These are phyloP conservation scores for Dryocosmus kuriphilus DNA, from an alignment of 2,888 invertebrate species.

Conservation along the genomic window DNA sequence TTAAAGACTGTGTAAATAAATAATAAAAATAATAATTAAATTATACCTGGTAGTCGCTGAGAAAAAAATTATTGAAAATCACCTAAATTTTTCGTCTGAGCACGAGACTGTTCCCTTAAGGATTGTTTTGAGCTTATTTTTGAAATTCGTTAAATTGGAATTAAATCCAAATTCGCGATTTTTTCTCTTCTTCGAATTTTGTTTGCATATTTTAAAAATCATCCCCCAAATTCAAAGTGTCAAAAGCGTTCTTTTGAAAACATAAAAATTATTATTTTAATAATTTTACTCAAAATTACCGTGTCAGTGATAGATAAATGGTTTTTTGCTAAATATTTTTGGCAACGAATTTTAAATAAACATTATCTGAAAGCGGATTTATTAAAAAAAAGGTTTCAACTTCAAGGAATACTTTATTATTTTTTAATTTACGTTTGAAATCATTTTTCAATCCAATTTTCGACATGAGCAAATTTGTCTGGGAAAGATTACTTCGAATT, in stretches of 20 bases:
- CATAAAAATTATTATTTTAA: neutral
- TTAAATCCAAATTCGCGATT: too few species aligned
- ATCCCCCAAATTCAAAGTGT: too few species aligned
- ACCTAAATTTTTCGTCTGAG: too few species aligned
- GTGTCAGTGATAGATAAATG: neutral
- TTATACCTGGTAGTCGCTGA: too few species aligned
- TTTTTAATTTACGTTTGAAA: neutral
- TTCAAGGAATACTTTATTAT: neutral
- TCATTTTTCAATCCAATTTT: neutral
- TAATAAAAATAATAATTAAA: too few species aligned
- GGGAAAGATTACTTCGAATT: neutral
- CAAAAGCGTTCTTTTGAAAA: neutral
- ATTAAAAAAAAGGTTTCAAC: neutral
- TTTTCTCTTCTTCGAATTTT: too few species aligned
- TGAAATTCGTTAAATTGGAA: too few species aligned
- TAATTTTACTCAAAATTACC: neutral
- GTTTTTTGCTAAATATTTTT: neutral
- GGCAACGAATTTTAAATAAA: neutral
- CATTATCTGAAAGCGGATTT: neutral
- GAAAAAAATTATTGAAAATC: too few species aligned
- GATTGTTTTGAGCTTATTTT: too few species aligned
- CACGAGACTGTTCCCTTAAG: too few species aligned
- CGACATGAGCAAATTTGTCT: neutral
- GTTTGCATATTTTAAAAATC: too few species aligned
- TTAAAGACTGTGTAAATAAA: too few species aligned